A percentile compares a stretch with the other conserved stretches of the same genome.
Conservation (phyloP, 2,888 invertebrate genomes). For the Cephus nigrinus region DNA sequence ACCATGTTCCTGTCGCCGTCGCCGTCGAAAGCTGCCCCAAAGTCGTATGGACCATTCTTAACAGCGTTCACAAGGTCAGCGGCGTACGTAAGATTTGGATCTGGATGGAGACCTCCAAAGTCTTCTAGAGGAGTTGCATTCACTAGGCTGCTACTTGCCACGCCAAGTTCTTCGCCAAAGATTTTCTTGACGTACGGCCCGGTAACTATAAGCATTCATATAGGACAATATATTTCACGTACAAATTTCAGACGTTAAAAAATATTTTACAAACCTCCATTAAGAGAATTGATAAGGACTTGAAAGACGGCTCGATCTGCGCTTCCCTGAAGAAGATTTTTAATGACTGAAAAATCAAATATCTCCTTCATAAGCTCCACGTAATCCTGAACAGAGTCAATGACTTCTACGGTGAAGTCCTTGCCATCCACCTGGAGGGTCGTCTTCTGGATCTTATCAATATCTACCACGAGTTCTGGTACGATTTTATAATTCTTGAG, state of each 20-base stretch:
- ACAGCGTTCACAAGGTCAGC: conserved; percentile 77
- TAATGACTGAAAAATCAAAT: conserved; percentile 91
- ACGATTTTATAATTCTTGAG: conserved; percentile 86
- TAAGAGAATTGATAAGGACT: conserved; percentile 92
- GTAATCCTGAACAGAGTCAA: conserved; percentile 93
- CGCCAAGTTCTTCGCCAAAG: conserved; percentile 87
- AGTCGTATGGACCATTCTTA: conserved; percentile 72
- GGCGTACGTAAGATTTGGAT: conserved; percentile 94
- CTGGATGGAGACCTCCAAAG: conserved; percentile 96
- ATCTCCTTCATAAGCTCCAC: conserved; percentile 93
- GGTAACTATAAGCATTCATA: conserved; percentile 76
- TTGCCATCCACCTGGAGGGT: conserved; percentile 74
- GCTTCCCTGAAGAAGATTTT: conserved; percentile 77
- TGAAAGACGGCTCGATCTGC: conserved; percentile 78
- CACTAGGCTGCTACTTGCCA: conserved; percentile 77
- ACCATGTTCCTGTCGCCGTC: conserved; percentile 78
- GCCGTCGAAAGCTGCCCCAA: conserved; percentile 99
- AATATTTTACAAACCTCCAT: conserved; percentile 78
- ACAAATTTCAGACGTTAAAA: conserved; percentile 12
- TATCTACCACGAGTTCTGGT: conserved; percentile 80
- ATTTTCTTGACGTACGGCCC: conserved; percentile 94
- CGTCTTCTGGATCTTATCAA: conserved; percentile 73
- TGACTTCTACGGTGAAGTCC: conserved; percentile 85
- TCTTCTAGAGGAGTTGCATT: conserved; percentile 88
- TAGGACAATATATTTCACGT: background rate